Percentiles rank a stretch among this genome's conserved stretches.
Conservation (phyloP, 1,140 invertebrate species). For the Pseudomyrmex cubaensis region DNA sequence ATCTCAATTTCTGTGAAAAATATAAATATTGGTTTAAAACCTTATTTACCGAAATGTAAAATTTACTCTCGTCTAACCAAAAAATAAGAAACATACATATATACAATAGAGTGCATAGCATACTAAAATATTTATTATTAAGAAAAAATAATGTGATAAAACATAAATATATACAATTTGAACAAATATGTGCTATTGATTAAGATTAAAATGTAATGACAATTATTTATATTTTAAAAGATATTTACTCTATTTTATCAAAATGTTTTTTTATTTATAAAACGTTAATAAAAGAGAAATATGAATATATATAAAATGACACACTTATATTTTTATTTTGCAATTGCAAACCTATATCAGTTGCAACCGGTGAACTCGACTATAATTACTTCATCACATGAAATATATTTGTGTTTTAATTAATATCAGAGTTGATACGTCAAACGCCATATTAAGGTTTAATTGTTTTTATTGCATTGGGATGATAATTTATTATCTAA, state of each 20-base stretch:
- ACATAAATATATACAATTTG: no score
- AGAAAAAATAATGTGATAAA: neutral
- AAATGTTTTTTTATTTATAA: neutral
- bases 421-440: slow-evolving; percentile 1
- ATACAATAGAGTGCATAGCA: no score
- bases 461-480: slow-evolving; percentile 7
- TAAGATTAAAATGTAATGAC: neutral
- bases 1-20: neutral
- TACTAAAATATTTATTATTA: neutral
- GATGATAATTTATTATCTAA: slow-evolving; percentile 41
- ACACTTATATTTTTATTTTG: neutral
- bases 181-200: neutral
- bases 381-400: neutral
- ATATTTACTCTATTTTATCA: neutral
- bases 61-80: neutral
- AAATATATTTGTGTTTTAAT: slow-evolving; percentile 26
- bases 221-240: neutral
- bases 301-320: neutral
- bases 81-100: neutral
- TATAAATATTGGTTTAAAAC: no score
- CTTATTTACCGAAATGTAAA: neutral
- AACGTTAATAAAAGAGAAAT: neutral
- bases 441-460: slow-evolving; percentile 3
- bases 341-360: neutral
- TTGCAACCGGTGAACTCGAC: neutral